A percentile compares a stretch with the other conserved stretches of the same genome.
These are phyloP conservation scores for Limnephilus lunatus DNA, from an alignment of 2,888 invertebrate genomes.

Conservation along the genomic window DNA sequence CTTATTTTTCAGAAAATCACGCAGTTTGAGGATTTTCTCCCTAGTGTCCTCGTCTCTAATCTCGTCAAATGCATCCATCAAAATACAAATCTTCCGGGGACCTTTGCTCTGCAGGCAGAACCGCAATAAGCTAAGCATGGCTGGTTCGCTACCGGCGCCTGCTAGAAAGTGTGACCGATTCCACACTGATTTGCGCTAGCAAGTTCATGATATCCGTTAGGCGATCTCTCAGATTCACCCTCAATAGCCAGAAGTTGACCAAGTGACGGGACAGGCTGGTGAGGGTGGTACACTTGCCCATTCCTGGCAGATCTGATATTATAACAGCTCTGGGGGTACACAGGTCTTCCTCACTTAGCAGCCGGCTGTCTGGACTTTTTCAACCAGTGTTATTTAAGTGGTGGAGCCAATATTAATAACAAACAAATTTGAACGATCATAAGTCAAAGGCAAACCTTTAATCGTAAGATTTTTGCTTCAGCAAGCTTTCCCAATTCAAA, in stretches of 20 bases:
- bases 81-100: neutral
- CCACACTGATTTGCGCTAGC: neutral
- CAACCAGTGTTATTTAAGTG: neutral
- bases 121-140: neutral
- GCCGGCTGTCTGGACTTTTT: too few relatives aligned
- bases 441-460: too few relatives aligned
- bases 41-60: neutral
- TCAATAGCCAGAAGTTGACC: too few relatives aligned
- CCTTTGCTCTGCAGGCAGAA: neutral
- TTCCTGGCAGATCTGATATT: too few relatives aligned
- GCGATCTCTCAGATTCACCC: too few relatives aligned
- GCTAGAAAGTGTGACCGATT: neutral
- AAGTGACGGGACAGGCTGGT: too few relatives aligned
- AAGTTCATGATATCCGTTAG: neutral
- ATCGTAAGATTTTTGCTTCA: neutral
- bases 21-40: neutral
- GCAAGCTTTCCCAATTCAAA: constrained; percentile 2
- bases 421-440: neutral
- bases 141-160: neutral
- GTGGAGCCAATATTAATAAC: too few relatives aligned
- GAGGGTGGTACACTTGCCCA: too few relatives aligned
- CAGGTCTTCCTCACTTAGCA: too few relatives aligned
- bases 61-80: neutral
- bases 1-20: neutral
- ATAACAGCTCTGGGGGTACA: too few relatives aligned